Conservation (phyloP, 2,797 vertebrate genomes). For the Philypnodon macrostomus region DNA sequence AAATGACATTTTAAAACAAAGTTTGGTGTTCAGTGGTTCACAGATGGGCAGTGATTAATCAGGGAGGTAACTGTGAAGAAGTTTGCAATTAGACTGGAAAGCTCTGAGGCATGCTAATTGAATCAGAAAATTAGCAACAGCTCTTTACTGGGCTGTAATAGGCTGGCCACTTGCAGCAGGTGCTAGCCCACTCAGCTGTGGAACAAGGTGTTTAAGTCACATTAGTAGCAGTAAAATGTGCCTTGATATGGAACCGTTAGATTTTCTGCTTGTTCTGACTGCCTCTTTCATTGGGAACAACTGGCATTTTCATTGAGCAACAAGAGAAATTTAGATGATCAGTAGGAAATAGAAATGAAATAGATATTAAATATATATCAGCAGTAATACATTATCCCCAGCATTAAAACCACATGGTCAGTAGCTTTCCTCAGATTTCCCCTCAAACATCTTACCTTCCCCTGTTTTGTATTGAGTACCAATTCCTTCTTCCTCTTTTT, state of each 20-base stretch:
- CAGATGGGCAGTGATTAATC: conserved; percentile 99
- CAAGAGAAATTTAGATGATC: conserved; percentile 1
- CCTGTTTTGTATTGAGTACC: conserved; percentile 20
- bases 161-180: conserved; percentile 98
- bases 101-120: conserved; percentile 99
- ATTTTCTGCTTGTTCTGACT: conserved; percentile 97
- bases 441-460: conserved; percentile 28
- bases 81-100: conserved; percentile 99
- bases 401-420: too few species aligned
- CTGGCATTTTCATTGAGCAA: conserved; percentile 12
- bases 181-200: conserved; percentile 99
- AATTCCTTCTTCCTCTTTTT: conserved; percentile 23
- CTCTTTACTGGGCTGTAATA: conserved; percentile 87
- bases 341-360: too few species aligned
- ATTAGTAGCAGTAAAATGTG: conserved; percentile 98
- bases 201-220: conserved; percentile 99
- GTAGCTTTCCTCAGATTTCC: conserved; percentile 4
- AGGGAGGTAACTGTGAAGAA: conserved; percentile 99
- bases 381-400: conserved; percentile 2
- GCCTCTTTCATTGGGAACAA: conserved; percentile 80
- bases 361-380: conserved; percentile 1
- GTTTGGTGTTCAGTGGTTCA: conserved; percentile 87
- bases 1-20: conserved; percentile 96
- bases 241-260: conserved; percentile 96
- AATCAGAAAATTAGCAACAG: conserved; percentile 99